Base-by-base conservation (phyloP, 2,888 invertebrate genomes). In the Acleris emargana region DNA sequence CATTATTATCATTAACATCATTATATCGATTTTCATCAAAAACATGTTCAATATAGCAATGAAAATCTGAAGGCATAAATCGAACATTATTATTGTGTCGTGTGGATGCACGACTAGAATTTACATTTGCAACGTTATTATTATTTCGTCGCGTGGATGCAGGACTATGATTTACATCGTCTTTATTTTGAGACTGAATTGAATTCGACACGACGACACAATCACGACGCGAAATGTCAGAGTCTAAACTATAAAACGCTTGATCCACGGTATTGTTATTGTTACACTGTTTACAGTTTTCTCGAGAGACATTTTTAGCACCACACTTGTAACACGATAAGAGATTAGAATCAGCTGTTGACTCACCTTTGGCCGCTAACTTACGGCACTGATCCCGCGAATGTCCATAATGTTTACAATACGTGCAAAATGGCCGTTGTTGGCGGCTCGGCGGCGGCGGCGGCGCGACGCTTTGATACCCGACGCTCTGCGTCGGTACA, bases 361-460 rank as follows among this genome's bases (percentile, higher is more conserved):
- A 43, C 43, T 43, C 43, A 43, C 43, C 43, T 13, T 43, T 43
- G 13, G 13, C 43, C 43, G 43, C 13, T n/a, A 43, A 43, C 43
- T 43, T 43, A 43, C 43, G 43, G n/a, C 43, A 43, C 43, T 43
- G 43, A n/a, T 43, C 43, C 16, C 43, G 43, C 13, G 13, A n/a
- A 43, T 43, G 43, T 13, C 43, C 43, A 43, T 43, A 43, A n/a
- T 43, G 43, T n/a, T 43, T 43, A 43, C 43, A 43, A n/a, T 43
- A 43, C 5, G 43, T 0, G n/a, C 43, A 43, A n/a, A n/a, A 43
- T n/a, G 43, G 43, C 5, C 43, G 13, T 11, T 43, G 43, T n/a
- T 43, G 43, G 43, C 43, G n/a, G 43, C 13, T 13, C 43, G 43
- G 43, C 43, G 43, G 16, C 43, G n/a, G 13, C 13, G 43, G 5